A percentile compares a stretch with the other conserved stretches of the same genome.
Conservation (phyloP, 2,113 vertebrate genomes). For the Spizaetus ornatus region DNA sequence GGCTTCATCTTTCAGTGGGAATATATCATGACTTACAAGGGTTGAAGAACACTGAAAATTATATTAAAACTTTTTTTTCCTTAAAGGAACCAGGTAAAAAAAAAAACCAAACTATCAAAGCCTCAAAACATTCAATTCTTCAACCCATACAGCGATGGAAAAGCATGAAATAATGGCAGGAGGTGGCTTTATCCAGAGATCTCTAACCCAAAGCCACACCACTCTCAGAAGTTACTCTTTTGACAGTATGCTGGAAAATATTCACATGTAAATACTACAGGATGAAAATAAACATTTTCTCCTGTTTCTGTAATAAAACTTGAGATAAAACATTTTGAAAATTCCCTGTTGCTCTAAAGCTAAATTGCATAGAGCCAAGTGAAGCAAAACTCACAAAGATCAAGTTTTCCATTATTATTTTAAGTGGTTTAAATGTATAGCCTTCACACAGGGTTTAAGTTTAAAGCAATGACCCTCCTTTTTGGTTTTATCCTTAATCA, state of each 20-base stretch:
- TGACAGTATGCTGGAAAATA: neutral
- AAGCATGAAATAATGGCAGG: neutral
- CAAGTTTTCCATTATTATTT: neutral
- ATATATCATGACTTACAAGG: fast-evolving
- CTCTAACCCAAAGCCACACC: neutral
- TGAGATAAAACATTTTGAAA: neutral
- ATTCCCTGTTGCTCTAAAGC: neutral
- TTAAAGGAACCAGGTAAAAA: neutral
- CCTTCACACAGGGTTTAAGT: neutral
- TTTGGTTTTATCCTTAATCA: neutral
- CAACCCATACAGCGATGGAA: neutral
- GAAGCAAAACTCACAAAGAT: neutral
- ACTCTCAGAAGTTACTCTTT: neutral
- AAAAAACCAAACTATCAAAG: neutral
- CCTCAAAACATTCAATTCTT: neutral
- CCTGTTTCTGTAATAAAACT: neutral
- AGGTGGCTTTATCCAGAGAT: neutral
- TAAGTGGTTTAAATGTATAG: neutral
- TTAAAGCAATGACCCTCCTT: neutral
- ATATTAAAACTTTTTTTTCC: neutral
- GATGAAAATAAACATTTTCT: neutral
- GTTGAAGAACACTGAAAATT: neutral
- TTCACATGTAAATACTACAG: neutral
- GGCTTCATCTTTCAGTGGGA: neutral
- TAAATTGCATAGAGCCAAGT: neutral